Percentiles rank a stretch among this genome's conserved stretches.
Evolutionary conservation across 2,113 vertebrate species (phyloP).

Genomic region (Piaya cayana): DNA sequence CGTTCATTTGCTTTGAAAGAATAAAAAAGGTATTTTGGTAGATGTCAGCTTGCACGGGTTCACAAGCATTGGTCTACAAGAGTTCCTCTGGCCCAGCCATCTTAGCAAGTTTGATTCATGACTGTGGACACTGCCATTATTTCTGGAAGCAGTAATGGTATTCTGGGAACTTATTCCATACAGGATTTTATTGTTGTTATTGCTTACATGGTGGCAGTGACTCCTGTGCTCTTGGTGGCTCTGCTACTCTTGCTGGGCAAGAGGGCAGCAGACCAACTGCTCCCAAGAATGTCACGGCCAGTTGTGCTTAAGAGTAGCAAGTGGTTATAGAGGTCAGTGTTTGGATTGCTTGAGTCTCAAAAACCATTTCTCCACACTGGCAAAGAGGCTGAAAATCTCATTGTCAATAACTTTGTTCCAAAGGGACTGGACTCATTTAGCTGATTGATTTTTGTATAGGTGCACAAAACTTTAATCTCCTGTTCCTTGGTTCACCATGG

Average conservation of each 20-base stretch:
- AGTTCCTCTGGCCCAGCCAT: neutral
- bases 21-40: neutral
- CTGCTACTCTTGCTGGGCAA: neutral
- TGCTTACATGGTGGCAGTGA: neutral
- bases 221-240: neutral
- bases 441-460: neutral
- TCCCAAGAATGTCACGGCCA: neutral
- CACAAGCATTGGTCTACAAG: accelerated
- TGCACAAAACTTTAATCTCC: neutral
- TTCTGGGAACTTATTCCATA: neutral
- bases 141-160: neutral
- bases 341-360: neutral
- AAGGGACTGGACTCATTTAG: neutral
- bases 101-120: accelerated
- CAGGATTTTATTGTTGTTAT: too few species aligned
- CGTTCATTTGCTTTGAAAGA: neutral
- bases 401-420: neutral
- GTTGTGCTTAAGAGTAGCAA: neutral
- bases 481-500: neutral
- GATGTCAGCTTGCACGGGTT: accelerated
- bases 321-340: neutral
- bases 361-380: neutral
- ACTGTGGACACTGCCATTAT: neutral
- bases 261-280: neutral
- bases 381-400: neutral